A percentile compares a stretch with the other conserved stretches of the same genome.
These are phyloP conservation scores for Cactoblastis cactorum DNA, from an alignment of 2,888 invertebrate species.

Conservation along the genomic window DNA sequence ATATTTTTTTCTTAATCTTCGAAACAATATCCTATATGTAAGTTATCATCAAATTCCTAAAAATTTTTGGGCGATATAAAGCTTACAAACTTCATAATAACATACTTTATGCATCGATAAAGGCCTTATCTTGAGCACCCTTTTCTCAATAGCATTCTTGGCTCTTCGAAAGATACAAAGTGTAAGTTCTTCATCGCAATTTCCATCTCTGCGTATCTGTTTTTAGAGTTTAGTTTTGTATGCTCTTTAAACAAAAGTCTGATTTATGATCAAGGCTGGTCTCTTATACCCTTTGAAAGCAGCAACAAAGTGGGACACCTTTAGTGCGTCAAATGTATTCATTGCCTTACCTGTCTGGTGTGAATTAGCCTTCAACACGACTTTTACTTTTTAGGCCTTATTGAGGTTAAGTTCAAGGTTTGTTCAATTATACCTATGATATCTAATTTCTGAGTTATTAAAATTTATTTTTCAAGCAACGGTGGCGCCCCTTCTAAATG, in stretches of 20 bases:
- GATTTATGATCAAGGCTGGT: conserved; percentile 64
- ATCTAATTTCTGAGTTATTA: too few relatives aligned
- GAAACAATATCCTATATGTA: neutral
- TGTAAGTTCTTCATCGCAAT: conserved; percentile 27
- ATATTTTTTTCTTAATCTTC: neutral
- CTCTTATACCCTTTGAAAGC: conserved; percentile 54
- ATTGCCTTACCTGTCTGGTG: conserved; percentile 32
- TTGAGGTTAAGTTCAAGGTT: conserved; percentile 3
- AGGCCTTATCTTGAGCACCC: conserved; percentile 64
- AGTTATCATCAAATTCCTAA: conserved; percentile 12
- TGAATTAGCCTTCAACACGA: neutral
- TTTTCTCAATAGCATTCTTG: conserved; percentile 66
- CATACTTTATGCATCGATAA: conserved; percentile 73
- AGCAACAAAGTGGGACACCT: conserved; percentile 60
- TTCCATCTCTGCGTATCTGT: conserved; percentile 37
- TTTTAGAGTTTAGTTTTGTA: conserved; percentile 43
- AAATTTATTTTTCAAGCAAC: too few relatives aligned
- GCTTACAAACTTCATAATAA: conserved; percentile 66
- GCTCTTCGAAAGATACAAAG: conserved; percentile 49
- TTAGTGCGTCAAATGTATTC: conserved; percentile 44
- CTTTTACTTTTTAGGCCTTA: conserved; percentile 1
- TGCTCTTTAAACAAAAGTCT: conserved; percentile 27
- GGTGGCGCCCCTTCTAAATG: too few relatives aligned
- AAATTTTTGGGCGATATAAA: conserved; percentile 15
- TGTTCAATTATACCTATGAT: neutral